Percentiles rank a stretch among this genome's conserved stretches.
Evolutionary conservation across 1,140 invertebrate genomes (phyloP).

Genomic region (Lethrus apterus): DNA sequence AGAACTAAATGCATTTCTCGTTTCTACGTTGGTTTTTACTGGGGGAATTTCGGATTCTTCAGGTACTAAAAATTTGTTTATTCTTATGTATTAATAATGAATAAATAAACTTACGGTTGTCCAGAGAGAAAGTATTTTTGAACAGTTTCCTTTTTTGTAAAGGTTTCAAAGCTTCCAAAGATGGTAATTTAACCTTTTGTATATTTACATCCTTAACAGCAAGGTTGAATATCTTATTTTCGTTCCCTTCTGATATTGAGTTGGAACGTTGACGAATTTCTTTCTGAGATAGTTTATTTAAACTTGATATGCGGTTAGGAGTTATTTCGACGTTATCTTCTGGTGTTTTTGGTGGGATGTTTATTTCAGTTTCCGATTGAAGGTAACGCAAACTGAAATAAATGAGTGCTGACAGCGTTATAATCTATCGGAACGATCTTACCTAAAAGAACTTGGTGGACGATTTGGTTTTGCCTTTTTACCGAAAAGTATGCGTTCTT

Average conservation of each 20-base stretch:
- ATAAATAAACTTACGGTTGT: conserved; percentile 34
- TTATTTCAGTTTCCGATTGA: conserved; percentile 36
- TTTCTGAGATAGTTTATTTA: neutral
- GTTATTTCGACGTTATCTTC: conserved; percentile 17
- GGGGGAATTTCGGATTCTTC: conserved; percentile 30
- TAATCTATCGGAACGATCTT: too few relatives aligned
- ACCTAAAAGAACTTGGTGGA: conserved; percentile 75
- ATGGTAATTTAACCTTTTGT: conserved; percentile 35
- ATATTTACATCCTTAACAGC: conserved; percentile 28
- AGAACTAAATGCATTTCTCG: conserved; percentile 38
- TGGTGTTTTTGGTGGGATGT: conserved; percentile 24
- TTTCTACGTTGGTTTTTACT: conserved; percentile 16
- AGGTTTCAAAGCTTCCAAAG: conserved; percentile 30
- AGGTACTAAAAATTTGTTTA: conserved; percentile 37
- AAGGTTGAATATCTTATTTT: conserved; percentile 36
- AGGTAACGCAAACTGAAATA: conserved; percentile 42
- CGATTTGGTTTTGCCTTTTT: conserved; percentile 49
- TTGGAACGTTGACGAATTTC: conserved; percentile 24
- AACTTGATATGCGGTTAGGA: neutral
- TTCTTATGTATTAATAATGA: conserved; percentile 7
- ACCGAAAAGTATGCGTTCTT: conserved; percentile 63
- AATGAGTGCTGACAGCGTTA: neutral
- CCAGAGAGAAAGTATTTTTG: conserved; percentile 35
- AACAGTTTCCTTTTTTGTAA: conserved; percentile 35
- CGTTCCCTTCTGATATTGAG: conserved; percentile 31